These are phyloP conservation scores for Aphelenchoides avenae DNA, from an alignment of 1,140 invertebrate genomes.

Conservation along the genomic window DNA sequence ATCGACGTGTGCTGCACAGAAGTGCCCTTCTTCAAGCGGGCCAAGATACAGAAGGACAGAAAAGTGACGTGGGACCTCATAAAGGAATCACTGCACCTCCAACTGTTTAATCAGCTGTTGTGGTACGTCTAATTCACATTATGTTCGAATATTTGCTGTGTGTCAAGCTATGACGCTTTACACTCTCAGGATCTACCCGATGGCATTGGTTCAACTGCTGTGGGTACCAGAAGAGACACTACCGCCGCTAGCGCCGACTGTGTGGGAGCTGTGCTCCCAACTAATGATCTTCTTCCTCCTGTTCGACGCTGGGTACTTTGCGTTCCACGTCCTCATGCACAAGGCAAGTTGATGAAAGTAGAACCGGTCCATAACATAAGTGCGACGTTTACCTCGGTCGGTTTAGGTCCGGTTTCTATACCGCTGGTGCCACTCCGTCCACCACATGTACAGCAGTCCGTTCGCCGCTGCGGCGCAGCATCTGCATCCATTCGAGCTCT, in stretches of 20 bases:
- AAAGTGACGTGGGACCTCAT: constrained; percentile 58
- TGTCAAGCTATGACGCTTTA: no score
- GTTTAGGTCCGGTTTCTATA: constrained; percentile 60
- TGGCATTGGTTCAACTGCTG: constrained; percentile 60
- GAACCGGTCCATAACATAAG: no score
- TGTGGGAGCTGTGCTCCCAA: constrained; percentile 61
- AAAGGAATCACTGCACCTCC: constrained; percentile 56
- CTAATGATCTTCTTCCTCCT: constrained; percentile 57
- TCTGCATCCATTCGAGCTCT: constrained; percentile 63
- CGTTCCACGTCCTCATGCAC: constrained; percentile 61
- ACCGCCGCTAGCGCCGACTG: constrained; percentile 58
- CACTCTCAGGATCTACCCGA: constrained; percentile 59
- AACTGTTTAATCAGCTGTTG: constrained; percentile 61
- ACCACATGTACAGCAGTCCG: constrained; percentile 62
- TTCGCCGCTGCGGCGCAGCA: constrained; percentile 63
- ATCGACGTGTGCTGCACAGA: constrained; percentile 59
- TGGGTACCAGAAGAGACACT: constrained; percentile 60
- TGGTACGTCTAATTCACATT: constrained; percentile 39
- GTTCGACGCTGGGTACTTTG: constrained; percentile 62
- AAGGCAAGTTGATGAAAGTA: constrained; percentile 43
- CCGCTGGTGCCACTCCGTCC: constrained; percentile 61
- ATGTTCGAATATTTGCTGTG: no score
- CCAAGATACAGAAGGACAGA: constrained; percentile 62
- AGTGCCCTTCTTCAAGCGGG: constrained; percentile 60
- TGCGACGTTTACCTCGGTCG: no score